phyloP scores from a whole-genome alignment of 2,888 invertebrate genomes.

The Selenia dentaria region DNA sequence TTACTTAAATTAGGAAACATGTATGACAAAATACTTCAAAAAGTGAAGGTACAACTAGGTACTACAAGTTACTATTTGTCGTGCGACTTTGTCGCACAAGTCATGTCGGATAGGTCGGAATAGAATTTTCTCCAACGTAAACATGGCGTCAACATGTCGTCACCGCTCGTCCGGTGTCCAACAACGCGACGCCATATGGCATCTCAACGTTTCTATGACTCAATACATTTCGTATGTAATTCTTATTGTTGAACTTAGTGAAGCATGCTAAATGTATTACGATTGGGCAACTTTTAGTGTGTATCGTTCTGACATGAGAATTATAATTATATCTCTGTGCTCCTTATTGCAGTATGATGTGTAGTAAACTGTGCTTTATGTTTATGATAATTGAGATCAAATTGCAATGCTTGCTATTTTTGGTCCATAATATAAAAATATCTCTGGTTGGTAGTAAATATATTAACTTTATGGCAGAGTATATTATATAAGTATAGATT shows the following conservation, averaged over 20 bases:
- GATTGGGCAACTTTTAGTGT: conserved; percentile 18
- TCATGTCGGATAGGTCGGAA: background rate
- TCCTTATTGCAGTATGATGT: background rate
- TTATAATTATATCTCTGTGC: background rate
- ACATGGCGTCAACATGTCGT: conserved; percentile 39
- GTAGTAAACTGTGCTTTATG: background rate
- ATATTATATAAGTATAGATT: too few relatives aligned
- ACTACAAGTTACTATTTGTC: too few relatives aligned
- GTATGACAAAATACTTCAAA: too few relatives aligned
- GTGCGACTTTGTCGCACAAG: background rate
- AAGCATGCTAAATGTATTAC: conserved; percentile 45
- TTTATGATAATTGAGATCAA: background rate
- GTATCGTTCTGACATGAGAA: background rate
- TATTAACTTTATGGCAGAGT: conserved; percentile 11
- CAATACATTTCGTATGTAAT: conserved; percentile 52
- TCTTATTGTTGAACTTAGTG: conserved; percentile 44
- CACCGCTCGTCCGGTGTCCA: conserved; percentile 54
- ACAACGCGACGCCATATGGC: conserved; percentile 65
- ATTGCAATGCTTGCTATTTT: background rate
- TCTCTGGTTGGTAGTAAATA: background rate
- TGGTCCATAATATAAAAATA: background rate
- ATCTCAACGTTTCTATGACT: conserved; percentile 56
- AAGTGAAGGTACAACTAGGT: too few relatives aligned
- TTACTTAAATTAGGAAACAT: too few relatives aligned
- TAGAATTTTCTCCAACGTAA: conserved; percentile 3